Evolutionary conservation across 2,797 vertebrate genomes (phyloP).

Genomic region (Capromys pilorides): DNA sequence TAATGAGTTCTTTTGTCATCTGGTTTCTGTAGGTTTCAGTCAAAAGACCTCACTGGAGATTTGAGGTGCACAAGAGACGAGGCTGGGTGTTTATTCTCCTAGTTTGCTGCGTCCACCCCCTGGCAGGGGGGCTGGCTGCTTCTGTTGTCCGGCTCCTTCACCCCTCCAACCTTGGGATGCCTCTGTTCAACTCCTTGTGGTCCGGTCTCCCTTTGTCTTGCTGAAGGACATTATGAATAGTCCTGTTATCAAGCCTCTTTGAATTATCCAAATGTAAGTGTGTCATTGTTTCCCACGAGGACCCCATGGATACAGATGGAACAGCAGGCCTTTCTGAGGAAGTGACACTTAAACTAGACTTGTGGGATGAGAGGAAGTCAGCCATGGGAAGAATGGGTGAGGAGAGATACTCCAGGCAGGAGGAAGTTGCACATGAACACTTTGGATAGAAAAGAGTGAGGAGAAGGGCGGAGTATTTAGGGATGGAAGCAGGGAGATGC

Average conservation of each 20-base stretch:
- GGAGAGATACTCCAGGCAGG: slow-evolving; percentile 50
- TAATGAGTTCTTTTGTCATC: neutral
- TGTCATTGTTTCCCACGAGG: slow-evolving; percentile 67
- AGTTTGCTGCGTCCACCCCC: neutral
- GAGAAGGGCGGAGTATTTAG: neutral
- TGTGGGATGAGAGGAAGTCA: slow-evolving; percentile 68
- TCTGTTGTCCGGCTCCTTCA: neutral
- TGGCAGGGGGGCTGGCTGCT: neutral
- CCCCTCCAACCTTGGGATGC: neutral
- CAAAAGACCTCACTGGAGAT: neutral
- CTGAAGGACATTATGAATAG: neutral
- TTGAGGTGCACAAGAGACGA: neutral
- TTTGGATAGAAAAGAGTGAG: slow-evolving; percentile 37
- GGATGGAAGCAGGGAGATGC: neutral
- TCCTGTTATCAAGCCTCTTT: slow-evolving; percentile 48
- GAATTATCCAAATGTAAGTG: slow-evolving; percentile 39
- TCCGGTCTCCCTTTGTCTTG: neutral
- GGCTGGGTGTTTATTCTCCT: neutral
- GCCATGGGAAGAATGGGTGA: slow-evolving; percentile 64
- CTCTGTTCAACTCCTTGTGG: neutral
- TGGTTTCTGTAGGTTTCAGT: neutral
- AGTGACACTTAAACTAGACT: slow-evolving; percentile 80
- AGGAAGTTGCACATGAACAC: slow-evolving; percentile 13
- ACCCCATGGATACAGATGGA: slow-evolving; percentile 77
- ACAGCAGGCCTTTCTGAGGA: slow-evolving; percentile 72